phyloP scores from a whole-genome alignment of 2,888 invertebrate genomes.

The Torymus aiolomorphi region DNA sequence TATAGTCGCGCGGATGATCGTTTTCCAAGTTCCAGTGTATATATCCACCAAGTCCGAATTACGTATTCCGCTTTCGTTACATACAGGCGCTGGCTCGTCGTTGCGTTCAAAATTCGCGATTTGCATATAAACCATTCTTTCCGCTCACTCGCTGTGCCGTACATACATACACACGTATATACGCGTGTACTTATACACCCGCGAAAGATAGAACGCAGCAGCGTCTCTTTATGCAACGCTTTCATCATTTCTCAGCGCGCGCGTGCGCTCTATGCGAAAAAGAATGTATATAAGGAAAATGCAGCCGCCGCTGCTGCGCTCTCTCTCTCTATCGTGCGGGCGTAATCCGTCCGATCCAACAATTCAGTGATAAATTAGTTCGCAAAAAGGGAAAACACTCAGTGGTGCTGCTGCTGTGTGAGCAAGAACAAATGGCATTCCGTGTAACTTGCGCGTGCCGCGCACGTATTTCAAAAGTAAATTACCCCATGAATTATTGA shows the following conservation, averaged over 20 bases:
- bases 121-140: conserved; percentile 6
- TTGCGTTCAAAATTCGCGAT: conserved; percentile 16
- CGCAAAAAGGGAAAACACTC: conserved; percentile 8
- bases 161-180: too few relatives aligned
- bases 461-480: conserved; percentile 47
- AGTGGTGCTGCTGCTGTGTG: too few relatives aligned
- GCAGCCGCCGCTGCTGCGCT: too few relatives aligned
- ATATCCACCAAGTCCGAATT: background rate
- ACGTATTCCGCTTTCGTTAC: conserved; percentile 21
- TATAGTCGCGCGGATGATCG: conserved; percentile 28
- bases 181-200: too few relatives aligned
- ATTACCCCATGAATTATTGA: conserved; percentile 55
- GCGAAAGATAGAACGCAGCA: too few relatives aligned
- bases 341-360: conserved; percentile 1
- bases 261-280: background rate
- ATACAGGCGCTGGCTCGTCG: background rate
- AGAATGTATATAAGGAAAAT: background rate
- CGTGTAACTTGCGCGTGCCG: background rate
- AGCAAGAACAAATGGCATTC: conserved; percentile 18
- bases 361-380: conserved; percentile 34
- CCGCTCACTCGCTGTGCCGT: too few relatives aligned
- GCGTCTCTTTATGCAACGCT: too few relatives aligned
- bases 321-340: too few relatives aligned
- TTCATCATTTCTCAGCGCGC: too few relatives aligned
- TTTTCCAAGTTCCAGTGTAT: background rate